Evolutionary conservation across 2,888 invertebrate species (phyloP).

Genomic region (Xestia rhomboidea): DNA sequence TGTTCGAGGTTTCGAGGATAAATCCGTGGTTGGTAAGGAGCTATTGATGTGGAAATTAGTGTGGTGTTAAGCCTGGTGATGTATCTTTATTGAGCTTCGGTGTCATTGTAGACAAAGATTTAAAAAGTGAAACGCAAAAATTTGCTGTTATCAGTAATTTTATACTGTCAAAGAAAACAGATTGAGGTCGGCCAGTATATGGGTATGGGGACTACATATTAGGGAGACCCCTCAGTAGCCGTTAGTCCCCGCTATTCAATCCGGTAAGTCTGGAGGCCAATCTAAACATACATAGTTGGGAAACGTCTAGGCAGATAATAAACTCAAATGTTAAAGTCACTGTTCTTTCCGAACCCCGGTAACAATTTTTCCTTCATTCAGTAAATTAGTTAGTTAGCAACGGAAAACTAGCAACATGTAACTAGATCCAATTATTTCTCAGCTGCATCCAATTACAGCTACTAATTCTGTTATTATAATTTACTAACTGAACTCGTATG

Average conservation of each 20-base stretch:
- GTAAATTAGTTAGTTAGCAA: not conserved
- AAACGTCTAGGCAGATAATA: not conserved
- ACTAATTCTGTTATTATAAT: constrained; percentile 50
- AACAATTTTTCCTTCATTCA: not conserved
- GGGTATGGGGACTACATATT: not conserved
- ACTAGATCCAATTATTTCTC: constrained; percentile 36
- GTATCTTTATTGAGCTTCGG: constrained; percentile 15
- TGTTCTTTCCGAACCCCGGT: not conserved
- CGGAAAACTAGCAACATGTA: constrained; percentile 14
- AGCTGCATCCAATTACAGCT: constrained; percentile 46
- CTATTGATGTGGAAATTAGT: constrained; percentile 43
- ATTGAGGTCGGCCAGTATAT: not conserved
- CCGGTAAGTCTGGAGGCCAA: not conserved
- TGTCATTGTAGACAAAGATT: not conserved
- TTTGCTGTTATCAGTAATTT: not conserved
- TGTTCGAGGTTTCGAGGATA: constrained; percentile 39
- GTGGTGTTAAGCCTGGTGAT: constrained; percentile 25
- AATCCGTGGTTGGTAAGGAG: constrained; percentile 22
- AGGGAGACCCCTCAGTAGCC: not conserved
- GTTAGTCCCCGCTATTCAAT: not conserved
- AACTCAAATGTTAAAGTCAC: too few relatives aligned
- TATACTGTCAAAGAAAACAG: not conserved
- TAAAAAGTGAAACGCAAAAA: not conserved
- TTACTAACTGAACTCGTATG: constrained; percentile 37
- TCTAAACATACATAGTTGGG: not conserved